phyloP scores from a whole-genome alignment of 2,797 vertebrate genomes.

The Halcyon leucocephala region DNA sequence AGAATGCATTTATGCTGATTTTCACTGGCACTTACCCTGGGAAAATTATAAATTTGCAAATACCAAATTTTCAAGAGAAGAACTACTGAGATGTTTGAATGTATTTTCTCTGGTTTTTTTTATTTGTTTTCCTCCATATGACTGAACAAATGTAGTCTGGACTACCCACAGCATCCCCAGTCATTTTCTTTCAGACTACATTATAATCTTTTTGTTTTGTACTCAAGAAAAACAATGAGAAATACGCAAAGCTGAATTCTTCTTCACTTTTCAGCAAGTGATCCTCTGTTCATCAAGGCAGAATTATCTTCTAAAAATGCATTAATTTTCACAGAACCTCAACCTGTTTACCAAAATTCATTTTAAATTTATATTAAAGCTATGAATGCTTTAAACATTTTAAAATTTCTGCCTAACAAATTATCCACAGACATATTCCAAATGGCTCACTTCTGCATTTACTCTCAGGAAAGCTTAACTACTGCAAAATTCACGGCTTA shows the following conservation, averaged over 20 bases:
- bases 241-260: neutral
- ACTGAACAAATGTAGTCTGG: neutral
- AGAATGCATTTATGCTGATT: neutral
- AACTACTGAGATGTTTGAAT: neutral
- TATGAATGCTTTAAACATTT: conserved; percentile 37
- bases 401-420: conserved; percentile 46
- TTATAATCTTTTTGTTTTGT: neutral
- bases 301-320: conserved; percentile 43
- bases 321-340: conserved; percentile 47
- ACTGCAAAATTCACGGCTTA: conserved; percentile 1
- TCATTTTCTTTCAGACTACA: neutral
- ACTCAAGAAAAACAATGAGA: neutral
- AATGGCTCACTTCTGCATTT: conserved; percentile 2
- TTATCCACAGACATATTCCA: conserved; percentile 37
- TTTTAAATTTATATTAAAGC: conserved; percentile 46
- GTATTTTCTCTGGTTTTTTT: neutral
- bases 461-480: neutral
- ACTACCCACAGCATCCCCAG: neutral
- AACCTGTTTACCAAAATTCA: conserved; percentile 58
- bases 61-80: neutral
- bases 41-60: neutral
- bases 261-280: neutral
- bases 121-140: neutral
- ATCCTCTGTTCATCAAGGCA: neutral
- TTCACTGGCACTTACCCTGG: neutral